Base-by-base conservation (phyloP, 2,797 vertebrate species). In the Coracias cyanogaster region DNA sequence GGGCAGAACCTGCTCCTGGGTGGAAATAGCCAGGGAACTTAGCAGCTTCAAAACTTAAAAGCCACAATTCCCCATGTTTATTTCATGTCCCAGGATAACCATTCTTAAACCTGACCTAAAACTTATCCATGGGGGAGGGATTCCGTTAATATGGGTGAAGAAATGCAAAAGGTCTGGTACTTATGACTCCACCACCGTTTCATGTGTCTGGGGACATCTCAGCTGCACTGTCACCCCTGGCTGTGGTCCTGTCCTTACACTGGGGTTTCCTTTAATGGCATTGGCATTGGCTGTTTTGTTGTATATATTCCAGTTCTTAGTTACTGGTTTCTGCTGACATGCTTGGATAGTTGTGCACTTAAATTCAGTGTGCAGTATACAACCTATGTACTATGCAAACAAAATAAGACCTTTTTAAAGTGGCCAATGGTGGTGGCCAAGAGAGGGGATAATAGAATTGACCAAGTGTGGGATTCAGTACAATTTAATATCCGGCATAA, bases 401-500 rank as follows among this genome's bases (percentile, higher is more conserved):
- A 66, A 11, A 16, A 5, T 20, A 61, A 62, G 25, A 61, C 19
- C 28, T 64, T 86, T 86, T 22, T 10, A 21, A 78, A 67, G 18
- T 9, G 7, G 45, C 33, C 64, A 77, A 33, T 25, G 20, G 5
- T 66, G 31, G 20, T 1, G 46, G 31, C 55, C 15, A 70, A 49
- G 29, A 43, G 6, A 58, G 64, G 54, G 12, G 45, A 74, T 49
- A 71, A 86, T 25, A 82, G 67, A 89, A 37, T 16, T 91, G 81
- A 52, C 78, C 45, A 82, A 64, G 60, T 78, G 35, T 72, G 70
- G 64, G 46, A 79, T 89, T 82, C 57, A 80, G 67, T 67, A 57
- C 71, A 89, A 60, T 89, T 89, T 94, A 89, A 89, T 92, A 96
- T 87, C 78, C 1, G 2, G 33, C 35, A 60, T 80, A 78, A 70